A percentile compares a stretch with the other conserved stretches of the same genome.
Evolutionary conservation across 2,113 vertebrate genomes (phyloP).

Genomic region (Nothocercus julius): DNA sequence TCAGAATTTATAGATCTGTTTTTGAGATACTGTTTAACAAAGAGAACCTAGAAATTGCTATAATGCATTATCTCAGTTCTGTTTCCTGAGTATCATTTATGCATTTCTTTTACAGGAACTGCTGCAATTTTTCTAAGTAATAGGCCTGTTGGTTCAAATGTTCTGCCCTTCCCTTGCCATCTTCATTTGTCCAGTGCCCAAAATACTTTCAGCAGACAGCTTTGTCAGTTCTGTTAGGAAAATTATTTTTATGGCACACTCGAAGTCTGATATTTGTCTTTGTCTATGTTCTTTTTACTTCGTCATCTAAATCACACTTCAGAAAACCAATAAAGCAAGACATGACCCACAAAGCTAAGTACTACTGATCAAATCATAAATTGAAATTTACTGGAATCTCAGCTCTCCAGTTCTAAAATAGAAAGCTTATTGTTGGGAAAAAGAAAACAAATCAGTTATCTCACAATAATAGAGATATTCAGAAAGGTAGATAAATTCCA

Average conservation of each 20-base stretch:
- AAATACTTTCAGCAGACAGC: conserved; percentile 12
- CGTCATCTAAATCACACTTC: background rate
- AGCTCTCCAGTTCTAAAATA: background rate
- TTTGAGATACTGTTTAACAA: background rate
- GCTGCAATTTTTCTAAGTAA: background rate
- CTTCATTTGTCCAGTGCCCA: conserved; percentile 2
- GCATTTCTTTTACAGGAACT: conserved; percentile 19
- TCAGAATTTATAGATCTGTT: background rate
- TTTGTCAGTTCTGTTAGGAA: conserved; percentile 39
- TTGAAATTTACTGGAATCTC: conserved; percentile 1
- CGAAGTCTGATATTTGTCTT: conserved; percentile 11
- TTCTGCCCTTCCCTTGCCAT: background rate
- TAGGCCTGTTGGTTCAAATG: background rate
- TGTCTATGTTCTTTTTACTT: background rate
- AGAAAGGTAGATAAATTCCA: background rate
- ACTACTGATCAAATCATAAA: conserved; percentile 2
- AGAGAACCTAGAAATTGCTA: background rate
- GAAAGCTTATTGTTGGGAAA: background rate
- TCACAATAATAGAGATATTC: background rate
- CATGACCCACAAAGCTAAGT: background rate
- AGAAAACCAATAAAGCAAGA: conserved; percentile 11
- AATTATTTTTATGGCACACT: conserved; percentile 3
- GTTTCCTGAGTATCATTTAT: background rate
- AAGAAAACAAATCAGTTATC: background rate
- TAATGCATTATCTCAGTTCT: background rate